A percentile compares a stretch with the other conserved stretches of the same genome.
Evolutionary conservation across 2,113 vertebrate species (phyloP).

Genomic region (Noturus placidus): DNA sequence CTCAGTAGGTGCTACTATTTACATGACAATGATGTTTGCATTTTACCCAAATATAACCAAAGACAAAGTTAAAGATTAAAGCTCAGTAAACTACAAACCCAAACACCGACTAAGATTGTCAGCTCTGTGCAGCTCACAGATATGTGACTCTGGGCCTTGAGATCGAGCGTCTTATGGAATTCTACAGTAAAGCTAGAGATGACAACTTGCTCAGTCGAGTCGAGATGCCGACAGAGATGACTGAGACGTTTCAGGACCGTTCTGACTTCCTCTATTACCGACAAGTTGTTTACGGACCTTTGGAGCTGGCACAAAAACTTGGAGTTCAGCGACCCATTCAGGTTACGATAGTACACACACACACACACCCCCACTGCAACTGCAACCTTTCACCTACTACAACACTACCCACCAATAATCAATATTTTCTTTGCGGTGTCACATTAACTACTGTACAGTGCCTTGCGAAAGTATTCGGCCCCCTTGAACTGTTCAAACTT

Average conservation of each 20-base stretch:
- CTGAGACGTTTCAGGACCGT: constrained; percentile 74
- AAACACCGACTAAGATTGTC: background rate
- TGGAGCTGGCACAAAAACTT: background rate
- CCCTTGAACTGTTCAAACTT: no score
- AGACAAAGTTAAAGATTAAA: background rate
- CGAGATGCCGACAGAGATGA: constrained; percentile 69
- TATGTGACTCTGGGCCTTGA: constrained; percentile 68
- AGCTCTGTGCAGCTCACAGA: constrained; percentile 72
- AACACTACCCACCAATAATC: background rate
- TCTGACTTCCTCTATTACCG: constrained; percentile 78
- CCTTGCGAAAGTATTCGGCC: no score
- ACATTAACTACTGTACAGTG: no score
- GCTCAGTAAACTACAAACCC: background rate
- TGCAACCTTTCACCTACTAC: constrained; percentile 8
- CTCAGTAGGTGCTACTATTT: background rate
- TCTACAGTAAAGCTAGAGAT: constrained; percentile 64
- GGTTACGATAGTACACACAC: constrained; percentile 45
- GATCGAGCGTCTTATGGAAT: constrained; percentile 77
- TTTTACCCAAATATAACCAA: background rate
- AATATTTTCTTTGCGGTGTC: constrained; percentile 6
- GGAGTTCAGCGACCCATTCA: constrained; percentile 49
- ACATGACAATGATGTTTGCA: background rate
- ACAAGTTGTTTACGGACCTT: constrained; percentile 61
- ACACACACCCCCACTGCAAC: background rate
- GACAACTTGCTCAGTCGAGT: constrained; percentile 76